Conservation (phyloP, 2,888 invertebrate species). For the Rhagophthalmus giganteus region DNA sequence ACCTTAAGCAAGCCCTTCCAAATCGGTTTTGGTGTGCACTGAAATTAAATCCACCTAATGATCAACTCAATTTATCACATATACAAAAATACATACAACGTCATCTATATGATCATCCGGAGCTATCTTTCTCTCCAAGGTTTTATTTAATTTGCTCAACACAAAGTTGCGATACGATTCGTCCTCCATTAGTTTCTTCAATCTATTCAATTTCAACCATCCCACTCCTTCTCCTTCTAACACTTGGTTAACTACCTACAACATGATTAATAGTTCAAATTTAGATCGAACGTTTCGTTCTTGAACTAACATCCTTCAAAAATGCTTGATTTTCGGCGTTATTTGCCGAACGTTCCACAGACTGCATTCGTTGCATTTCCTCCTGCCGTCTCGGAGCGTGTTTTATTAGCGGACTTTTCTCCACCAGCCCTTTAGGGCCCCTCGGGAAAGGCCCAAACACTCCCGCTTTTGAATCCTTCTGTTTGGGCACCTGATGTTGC, state of each 20-base stretch:
- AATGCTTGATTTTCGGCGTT: slow-evolving; percentile 92
- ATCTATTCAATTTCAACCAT: slow-evolving; percentile 90
- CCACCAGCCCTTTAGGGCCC: slow-evolving; percentile 82
- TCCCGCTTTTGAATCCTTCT: slow-evolving; percentile 57
- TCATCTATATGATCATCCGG: slow-evolving; percentile 97
- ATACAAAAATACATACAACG: slow-evolving; percentile 87
- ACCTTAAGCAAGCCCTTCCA: slow-evolving; percentile 98
- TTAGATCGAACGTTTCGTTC: too few species aligned
- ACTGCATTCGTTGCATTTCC: slow-evolving; percentile 69
- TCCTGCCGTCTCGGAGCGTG: slow-evolving; percentile 73
- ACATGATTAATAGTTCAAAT: too few species aligned
- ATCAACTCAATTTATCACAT: too few species aligned
- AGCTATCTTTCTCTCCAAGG: slow-evolving; percentile 88
- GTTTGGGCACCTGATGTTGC: slow-evolving; percentile 45
- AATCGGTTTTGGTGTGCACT: slow-evolving; percentile 86
- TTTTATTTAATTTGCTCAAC: slow-evolving; percentile 91
- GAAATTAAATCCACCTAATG: too few species aligned
- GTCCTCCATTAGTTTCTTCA: slow-evolving; percentile 97
- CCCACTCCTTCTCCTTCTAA: slow-evolving; percentile 93
- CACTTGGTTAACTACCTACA: slow-evolving; percentile 77
- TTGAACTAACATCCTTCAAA: slow-evolving; percentile 81
- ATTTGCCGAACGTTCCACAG: slow-evolving; percentile 71
- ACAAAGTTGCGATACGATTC: slow-evolving; percentile 97
- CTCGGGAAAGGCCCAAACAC: slow-evolving; percentile 77
- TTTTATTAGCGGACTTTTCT: slow-evolving; percentile 85